Base-by-base conservation (phyloP, 2,797 vertebrate genomes). In the Anguilla anguilla region DNA sequence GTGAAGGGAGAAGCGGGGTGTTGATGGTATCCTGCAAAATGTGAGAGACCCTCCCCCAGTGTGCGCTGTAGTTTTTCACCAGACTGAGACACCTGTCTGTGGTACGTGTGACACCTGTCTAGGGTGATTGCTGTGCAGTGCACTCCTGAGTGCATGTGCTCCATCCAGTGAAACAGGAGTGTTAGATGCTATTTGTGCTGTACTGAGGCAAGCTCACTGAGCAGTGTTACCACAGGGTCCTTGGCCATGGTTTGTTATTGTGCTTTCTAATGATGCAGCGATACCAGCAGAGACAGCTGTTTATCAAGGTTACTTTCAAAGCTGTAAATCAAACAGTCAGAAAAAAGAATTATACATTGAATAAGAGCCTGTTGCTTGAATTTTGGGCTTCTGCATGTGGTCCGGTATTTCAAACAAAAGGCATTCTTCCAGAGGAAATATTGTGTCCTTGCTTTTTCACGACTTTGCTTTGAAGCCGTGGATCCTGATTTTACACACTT, bases 61-160 rank as follows among this genome's bases (percentile, higher is more conserved):
- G 85, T 83, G 72, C 31, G 53, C n/a, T n/a, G 64, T 61, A 84
- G 35, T 22, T 87, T 83, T 89, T 88, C 90, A 87, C 88, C 87
- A 83, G 64, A 87, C 74, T 81, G 46, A 46, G 83, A 69, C 39
- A 1, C 53, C 61, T 82, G 83, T 46, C 86, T 31, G n/a, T 28
- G 67, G 25, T 69, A 25, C 61, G 74, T 83, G 43, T 35, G 77
- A 57, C 28, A 1, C 51, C 61, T 82, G 83, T 49, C 87, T 39
- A 17, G 11, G 69, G 31, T 74, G 31, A 74, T 15, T 9, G 15
- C 28, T 74, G 31, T 82, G 43, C 51, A 86, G 25, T 53, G 83
- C 67, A 59, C 69, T 11, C 69, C 69, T 39, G 69, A 10, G 31
- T n/a, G 69, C 51, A 86, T 51, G 64, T 82, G 17, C 72, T 74